Evolutionary conservation across 2,888 invertebrate species (phyloP).

Genomic region (Embidobia sp.): DNA sequence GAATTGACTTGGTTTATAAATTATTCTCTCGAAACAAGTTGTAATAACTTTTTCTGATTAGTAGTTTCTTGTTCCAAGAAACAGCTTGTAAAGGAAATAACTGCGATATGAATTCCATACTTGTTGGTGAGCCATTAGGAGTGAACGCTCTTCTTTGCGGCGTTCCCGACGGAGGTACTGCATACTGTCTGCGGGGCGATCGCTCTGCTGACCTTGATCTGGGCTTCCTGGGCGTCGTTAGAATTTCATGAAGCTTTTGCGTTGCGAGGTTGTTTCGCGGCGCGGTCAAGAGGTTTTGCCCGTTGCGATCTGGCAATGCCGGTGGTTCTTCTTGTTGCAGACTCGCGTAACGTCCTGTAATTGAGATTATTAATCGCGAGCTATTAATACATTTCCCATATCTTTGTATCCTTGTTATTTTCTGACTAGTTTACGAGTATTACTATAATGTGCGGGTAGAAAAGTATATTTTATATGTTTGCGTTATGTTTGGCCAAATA

Average conservation of each 20-base stretch:
- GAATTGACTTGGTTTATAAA: no score
- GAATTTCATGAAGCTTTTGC: constrained; percentile 88
- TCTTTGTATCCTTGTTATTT: not conserved
- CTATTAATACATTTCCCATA: constrained; percentile 8
- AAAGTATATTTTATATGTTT: no score
- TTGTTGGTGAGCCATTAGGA: constrained; percentile 77
- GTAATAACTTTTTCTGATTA: not conserved
- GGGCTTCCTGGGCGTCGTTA: constrained; percentile 87
- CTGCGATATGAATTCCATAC: constrained; percentile 65
- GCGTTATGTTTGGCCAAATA: no score
- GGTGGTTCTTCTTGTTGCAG: constrained; percentile 80
- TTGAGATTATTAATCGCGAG: constrained; percentile 38
- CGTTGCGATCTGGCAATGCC: constrained; percentile 78
- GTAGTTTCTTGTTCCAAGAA: no score
- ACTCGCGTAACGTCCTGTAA: constrained; percentile 77
- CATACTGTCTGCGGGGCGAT: constrained; percentile 75
- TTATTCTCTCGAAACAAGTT: no score
- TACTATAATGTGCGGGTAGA: no score
- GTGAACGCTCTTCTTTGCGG: constrained; percentile 82
- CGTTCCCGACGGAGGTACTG: constrained; percentile 78
- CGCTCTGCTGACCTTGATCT: constrained; percentile 78
- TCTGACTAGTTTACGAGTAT: no score
- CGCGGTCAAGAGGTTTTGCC: constrained; percentile 61
- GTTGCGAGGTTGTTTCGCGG: constrained; percentile 86
- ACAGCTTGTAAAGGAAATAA: constrained; percentile 39